phyloP scores from a whole-genome alignment of 2,113 vertebrate genomes.

The Tenrec ecaudatus region DNA sequence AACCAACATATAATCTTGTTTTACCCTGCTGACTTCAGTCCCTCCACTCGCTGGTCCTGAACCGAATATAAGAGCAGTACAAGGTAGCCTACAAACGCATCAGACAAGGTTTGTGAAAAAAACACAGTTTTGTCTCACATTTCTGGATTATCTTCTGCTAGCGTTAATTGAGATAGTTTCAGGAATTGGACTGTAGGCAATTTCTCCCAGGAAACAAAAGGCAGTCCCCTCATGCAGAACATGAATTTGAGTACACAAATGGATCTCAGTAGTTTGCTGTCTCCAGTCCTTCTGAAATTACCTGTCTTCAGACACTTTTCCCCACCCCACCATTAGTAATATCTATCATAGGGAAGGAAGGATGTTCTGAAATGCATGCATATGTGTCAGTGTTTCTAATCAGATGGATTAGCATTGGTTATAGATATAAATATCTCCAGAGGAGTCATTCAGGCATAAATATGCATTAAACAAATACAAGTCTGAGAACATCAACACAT shows the following conservation, averaged over 20 bases:
- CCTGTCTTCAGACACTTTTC: background rate
- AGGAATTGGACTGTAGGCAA: background rate
- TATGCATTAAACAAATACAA: background rate
- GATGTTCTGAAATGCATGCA: background rate
- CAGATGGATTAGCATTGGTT: constrained; percentile 33
- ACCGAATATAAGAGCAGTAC: constrained; percentile 57
- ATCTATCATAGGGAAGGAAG: background rate
- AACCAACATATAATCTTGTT: constrained; percentile 87
- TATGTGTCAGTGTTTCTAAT: background rate
- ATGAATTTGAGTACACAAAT: background rate
- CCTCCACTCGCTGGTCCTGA: constrained; percentile 62
- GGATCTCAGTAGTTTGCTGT: background rate
- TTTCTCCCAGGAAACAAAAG: background rate
- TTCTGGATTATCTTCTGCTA: background rate
- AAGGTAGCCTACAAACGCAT: background rate
- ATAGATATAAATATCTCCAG: background rate
- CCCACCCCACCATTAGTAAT: background rate
- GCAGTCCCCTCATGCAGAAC: background rate
- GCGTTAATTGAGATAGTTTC: background rate
- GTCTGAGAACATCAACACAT: background rate
- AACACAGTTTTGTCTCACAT: background rate
- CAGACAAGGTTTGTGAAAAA: constrained; percentile 43
- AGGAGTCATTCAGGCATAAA: constrained; percentile 48
- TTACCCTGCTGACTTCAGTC: constrained; percentile 71
- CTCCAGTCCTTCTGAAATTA: background rate